Conservation (phyloP, 2,113 vertebrate genomes). For the Pteronura brasiliensis region DNA sequence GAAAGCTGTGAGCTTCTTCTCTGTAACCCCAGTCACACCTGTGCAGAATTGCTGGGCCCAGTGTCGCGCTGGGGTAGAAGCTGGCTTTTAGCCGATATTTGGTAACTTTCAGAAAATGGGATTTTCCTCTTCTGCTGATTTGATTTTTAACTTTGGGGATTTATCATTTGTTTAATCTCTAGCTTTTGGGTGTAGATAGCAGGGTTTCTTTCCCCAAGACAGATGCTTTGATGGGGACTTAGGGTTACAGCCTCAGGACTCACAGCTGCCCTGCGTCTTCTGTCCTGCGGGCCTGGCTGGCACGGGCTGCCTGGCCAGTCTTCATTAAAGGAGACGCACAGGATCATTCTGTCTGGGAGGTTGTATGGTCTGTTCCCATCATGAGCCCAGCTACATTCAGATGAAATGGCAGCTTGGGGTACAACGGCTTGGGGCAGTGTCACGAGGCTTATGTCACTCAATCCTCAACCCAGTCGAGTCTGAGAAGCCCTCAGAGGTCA, state of each 20-base stretch:
- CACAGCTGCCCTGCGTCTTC: neutral
- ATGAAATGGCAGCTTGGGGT: neutral
- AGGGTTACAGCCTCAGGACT: neutral
- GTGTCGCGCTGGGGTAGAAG: neutral
- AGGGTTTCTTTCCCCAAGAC: neutral
- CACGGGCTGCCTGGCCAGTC: neutral
- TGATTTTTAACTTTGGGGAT: neutral
- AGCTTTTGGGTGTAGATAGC: neutral
- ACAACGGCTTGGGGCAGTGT: neutral
- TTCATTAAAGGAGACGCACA: neutral
- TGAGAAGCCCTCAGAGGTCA: neutral
- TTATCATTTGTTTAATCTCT: neutral
- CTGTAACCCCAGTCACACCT: neutral
- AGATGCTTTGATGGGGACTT: neutral
- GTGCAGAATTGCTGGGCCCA: neutral
- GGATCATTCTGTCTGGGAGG: neutral
- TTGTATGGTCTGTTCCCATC: neutral
- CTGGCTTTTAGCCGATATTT: neutral
- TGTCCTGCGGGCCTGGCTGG: neutral
- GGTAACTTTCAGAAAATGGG: neutral
- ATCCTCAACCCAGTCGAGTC: neutral
- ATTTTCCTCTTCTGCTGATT: conserved; percentile 25
- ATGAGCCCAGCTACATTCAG: neutral
- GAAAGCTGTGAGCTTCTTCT: neutral
- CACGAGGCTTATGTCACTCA: neutral